Base-by-base conservation (phyloP, 2,888 invertebrate genomes). In the Disparrhopalites patrizii region DNA sequence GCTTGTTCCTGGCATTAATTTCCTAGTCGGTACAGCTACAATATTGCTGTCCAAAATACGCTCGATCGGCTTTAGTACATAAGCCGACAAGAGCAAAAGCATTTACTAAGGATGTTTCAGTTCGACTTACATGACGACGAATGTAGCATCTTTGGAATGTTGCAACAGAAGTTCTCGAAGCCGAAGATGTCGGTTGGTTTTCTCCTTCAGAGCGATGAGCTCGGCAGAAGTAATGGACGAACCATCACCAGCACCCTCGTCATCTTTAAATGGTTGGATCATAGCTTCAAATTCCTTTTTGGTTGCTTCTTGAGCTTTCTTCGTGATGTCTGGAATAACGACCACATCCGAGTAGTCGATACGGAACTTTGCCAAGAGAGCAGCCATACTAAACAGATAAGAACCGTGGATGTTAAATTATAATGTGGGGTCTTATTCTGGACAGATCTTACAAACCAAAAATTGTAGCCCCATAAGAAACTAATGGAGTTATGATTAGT, bases 281-380 rank as follows among this genome's bases (percentile, higher is more conserved):
- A 91, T 79, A 33, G 85, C 84, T 71, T 90, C 85, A 78, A 93
- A 93, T 76, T 88, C 85, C 68, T 84, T 81, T 76, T 86, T 84
- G 3, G 92, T 93, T 40, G 86, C 85, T 2, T 86, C 84, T 70
- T 86, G 84, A 0, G 96, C 94, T 73, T 87, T 85, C 70, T 93
- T 90, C 36, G 88, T 88, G 68, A 96, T 88, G 76, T 95, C 94
- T 69, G 92, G 88, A 67, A 98, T 89, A 85, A 98, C 93, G 67
- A 88, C 90, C 73, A 98, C 83, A 76, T 93, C 90, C 1, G 91
- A 90, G 80, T 92, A 97, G 79, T 94, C 90, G 76, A 98, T 92
- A n/a, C 98, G 86, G 82, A 98, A 96, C 81, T 98, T 97, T 1
- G 88, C 85, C 74, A 98, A 82, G 62, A 98, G 83, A 77, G 91